Evolutionary conservation across 2,888 invertebrate species (phyloP), one percentile per base, ranked within the genome.

Genomic region (Cenopis cana): DNA sequence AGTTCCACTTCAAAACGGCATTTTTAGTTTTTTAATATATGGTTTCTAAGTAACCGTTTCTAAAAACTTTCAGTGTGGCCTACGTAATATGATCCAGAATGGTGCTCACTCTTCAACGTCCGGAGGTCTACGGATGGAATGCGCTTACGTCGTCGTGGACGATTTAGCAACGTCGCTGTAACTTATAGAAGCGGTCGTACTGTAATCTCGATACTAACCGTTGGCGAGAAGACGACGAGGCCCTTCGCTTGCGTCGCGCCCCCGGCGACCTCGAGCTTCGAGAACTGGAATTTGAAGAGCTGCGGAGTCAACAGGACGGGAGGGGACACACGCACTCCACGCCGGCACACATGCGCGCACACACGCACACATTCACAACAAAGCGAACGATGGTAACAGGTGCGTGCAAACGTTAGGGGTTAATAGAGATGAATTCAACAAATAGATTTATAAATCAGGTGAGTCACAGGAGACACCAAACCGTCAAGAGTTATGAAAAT

Each of bases 221-320:
- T 84, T 92, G 92, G 74, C 89, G 85, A 56, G 92, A 90, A 56
- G 93, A 90, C 69, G 93, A 90, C n/a, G 92, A 90, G 2, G 89
- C 89, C 74, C 89, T 84, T 78, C 88, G 81, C 85, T 91, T 91
- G 85, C 92, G 89, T 62, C 90, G 80, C 68, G 90, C 84, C 73
- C 89, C 87, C 70, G 89, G 88, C 54, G 91, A 89, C 75, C 89
- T 83, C 82, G 92, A 89, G 81, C 92, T 89, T 83, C 94, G 93
- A 77, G 94, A 94, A 79, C 94, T 94, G 87, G 93, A 94, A 89
- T 93, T 89, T 85, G 94, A 95, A 88, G 94, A 93, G 91, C 93
- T 93, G 89, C 82, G 85, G 89, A 86, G 86, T 92, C 84, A 91
- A 82, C 83, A 84, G 87, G 86, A 85, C 83, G 83, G 68, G 62